These are phyloP conservation scores for Phymastichus coffea DNA, from an alignment of 1,140 invertebrate species.

Conservation along the genomic window DNA sequence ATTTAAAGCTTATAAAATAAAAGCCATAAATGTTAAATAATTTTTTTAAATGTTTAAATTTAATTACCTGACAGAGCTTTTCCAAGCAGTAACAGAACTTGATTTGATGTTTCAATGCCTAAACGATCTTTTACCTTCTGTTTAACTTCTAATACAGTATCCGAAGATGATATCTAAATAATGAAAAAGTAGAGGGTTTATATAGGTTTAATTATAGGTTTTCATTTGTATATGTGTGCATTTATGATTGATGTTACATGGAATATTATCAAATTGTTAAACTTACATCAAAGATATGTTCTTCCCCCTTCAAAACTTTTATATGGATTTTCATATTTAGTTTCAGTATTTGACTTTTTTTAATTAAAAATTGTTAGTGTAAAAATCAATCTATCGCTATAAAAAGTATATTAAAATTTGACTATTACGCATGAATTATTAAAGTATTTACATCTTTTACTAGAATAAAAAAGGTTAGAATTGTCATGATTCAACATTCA, in stretches of 20 bases:
- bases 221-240: conserved; percentile 1
- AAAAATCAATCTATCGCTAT: conserved; percentile 4
- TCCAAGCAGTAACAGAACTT: conserved; percentile 48
- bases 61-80: conserved; percentile 48
- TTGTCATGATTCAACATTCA: conserved; percentile 19
- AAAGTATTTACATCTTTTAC: conserved; percentile 19
- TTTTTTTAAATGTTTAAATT: background rate
- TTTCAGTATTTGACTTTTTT: conserved; percentile 4
- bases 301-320: conserved; percentile 45
- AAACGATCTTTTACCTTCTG: conserved; percentile 46
- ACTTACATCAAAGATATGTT: conserved; percentile 48
- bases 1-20: background rate
- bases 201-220: background rate
- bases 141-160: conserved; percentile 49
- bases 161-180: conserved; percentile 46
- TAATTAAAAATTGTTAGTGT: conserved; percentile 2
- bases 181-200: conserved; percentile 2
- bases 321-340: conserved; percentile 45
- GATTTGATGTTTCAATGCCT: conserved; percentile 49
- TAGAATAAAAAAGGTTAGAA: conserved; percentile 21
- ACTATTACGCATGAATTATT: background rate
- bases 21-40: conserved; percentile 3
- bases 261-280: too few species aligned
- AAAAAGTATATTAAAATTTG: conserved; percentile 7
- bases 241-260: too few species aligned